Evolutionary conservation across 1,140 invertebrate genomes (phyloP).

Genomic region (Bombus polaris): DNA sequence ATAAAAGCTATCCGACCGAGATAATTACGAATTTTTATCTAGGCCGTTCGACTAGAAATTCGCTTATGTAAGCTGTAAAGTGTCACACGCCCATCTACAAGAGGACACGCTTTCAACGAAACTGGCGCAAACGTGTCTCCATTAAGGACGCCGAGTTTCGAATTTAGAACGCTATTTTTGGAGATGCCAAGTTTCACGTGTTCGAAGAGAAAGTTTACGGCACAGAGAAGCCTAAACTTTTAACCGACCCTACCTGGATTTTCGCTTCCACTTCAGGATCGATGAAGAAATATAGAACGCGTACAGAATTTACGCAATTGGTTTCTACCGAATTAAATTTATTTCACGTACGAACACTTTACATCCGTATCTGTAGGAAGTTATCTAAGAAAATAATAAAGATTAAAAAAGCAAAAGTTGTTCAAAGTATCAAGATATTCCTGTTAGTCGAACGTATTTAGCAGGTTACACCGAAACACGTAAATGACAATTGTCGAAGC

Average conservation of each 20-base stretch:
- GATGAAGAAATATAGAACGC: background rate
- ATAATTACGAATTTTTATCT: slow-evolving; percentile 53
- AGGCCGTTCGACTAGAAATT: background rate
- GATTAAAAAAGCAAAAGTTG: background rate
- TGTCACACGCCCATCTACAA: background rate
- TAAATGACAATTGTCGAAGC: background rate
- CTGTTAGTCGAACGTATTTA: background rate
- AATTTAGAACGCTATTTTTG: slow-evolving; percentile 15
- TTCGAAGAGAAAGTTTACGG: background rate
- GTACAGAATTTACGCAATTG: background rate
- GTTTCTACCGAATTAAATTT: background rate
- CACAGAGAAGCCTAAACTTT: background rate
- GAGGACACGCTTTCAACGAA: slow-evolving; percentile 4
- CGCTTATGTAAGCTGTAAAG: background rate
- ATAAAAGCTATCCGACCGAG: slow-evolving; percentile 47
- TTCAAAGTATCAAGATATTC: background rate
- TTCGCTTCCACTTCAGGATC: background rate
- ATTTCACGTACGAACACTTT: background rate
- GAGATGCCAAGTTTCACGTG: background rate
- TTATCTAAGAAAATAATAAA: no score
- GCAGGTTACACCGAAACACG: background rate
- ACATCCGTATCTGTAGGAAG: background rate
- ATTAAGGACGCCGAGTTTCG: background rate
- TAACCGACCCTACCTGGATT: background rate
- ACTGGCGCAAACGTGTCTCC: slow-evolving; percentile 3